Base-by-base conservation (phyloP, 2,888 invertebrate genomes). In the Tuberolachnus salignus region DNA sequence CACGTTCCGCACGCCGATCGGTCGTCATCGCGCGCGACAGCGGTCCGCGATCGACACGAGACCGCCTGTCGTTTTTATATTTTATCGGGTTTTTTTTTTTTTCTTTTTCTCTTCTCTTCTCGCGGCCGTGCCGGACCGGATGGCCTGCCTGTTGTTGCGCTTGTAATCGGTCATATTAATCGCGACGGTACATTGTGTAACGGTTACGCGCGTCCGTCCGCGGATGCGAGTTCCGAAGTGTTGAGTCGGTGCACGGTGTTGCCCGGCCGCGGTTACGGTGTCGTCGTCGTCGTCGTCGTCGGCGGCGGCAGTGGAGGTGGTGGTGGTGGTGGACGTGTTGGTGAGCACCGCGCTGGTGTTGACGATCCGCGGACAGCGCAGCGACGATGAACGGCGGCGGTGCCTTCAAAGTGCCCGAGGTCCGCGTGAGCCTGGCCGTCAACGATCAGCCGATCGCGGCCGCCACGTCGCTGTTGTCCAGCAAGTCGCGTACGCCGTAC, bases 401-500 rank as follows among this genome's bases (percentile, higher is more conserved):
- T 26, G 55, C 21, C 46, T 51, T 78, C 19, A 78, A 80, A 26
- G 73, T 80, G 69, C 67, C 78, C 21, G 71, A 80, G 19, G 73
- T 67, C 14, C 80, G 66, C 49, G 71, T 78, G 23, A 75, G 74
- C 3, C 14, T 74, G 61, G 81, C 72, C 46, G 10, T 34, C 23
- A 19, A 53, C 34, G 67, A 42, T 4, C 49, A 53, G 16, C 53
- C 89, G 89, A 69, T 89, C 89, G 81, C 88, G 88, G n/a, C 85
- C 85, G 83, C 86, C 34, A 44, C 46, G 26, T 11, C 44, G 49
- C 26, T 42, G 64, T 19, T 23, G 73, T 13, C 66, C 26, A 6
- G 59, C 78, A 67, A 55, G 11, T 44, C 23, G 53, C 64, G 46
- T 10, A 16, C 21, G n/a, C 82, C 85, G 42, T 21, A 71, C 59